Percentiles rank a stretch among this genome's conserved stretches.
These are phyloP conservation scores for Pteria penguin DNA, from an alignment of 2,888 invertebrate genomes.

Conservation along the genomic window DNA sequence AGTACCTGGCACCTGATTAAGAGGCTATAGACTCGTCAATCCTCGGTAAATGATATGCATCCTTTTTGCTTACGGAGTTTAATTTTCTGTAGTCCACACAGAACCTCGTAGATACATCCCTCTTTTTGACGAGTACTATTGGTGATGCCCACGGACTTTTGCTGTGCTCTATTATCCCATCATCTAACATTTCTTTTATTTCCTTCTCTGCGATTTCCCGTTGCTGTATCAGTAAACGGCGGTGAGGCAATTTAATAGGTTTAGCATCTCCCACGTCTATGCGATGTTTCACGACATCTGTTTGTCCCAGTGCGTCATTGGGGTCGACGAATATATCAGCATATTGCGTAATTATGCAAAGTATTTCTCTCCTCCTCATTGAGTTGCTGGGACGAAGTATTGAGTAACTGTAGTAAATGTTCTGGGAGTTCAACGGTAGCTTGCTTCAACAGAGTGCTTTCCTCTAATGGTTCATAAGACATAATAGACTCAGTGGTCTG, in stretches of 20 bases:
- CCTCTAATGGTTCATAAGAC: not conserved
- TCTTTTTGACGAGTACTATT: constrained; percentile 30
- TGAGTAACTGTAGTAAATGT: constrained; percentile 18
- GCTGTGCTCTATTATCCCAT: constrained; percentile 11
- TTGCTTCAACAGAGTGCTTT: not conserved
- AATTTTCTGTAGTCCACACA: not conserved
- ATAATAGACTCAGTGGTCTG: constrained; percentile 2
- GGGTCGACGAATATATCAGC: constrained; percentile 17
- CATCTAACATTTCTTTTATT: constrained; percentile 20
- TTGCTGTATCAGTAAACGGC: not conserved
- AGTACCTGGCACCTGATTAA: no score
- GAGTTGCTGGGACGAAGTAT: constrained; percentile 17
- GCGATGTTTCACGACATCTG: constrained; percentile 28
- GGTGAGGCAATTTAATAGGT: constrained; percentile 27
- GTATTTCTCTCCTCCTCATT: not conserved
- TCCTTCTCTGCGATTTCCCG: not conserved
- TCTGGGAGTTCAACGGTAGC: constrained; percentile 11
- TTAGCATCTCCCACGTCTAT: constrained; percentile 27
- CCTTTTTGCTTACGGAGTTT: constrained; percentile 13
- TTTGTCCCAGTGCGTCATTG: constrained; percentile 1
- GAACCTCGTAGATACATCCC: constrained; percentile 1
- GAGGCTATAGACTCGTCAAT: no score
- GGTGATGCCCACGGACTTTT: constrained; percentile 23
- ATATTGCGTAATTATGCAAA: constrained; percentile 15
- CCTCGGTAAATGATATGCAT: not conserved